Evolutionary conservation across 2,888 invertebrate genomes (phyloP).

Genomic region (Nephrotoma appendiculata): DNA sequence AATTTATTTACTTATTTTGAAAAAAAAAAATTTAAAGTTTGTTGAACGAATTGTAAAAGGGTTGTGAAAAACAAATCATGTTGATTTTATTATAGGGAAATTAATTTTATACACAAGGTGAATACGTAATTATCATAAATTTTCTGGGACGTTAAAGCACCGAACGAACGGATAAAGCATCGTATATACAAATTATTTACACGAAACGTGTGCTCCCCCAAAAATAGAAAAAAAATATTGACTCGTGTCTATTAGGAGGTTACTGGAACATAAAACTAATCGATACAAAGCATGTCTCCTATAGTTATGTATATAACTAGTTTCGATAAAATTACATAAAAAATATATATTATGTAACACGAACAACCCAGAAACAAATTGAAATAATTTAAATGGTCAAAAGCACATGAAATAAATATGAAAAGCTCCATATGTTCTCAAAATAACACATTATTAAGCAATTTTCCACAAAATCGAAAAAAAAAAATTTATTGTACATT

Average conservation of each 20-base stretch:
- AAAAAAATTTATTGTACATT: too few species aligned
- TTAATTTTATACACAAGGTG: background rate
- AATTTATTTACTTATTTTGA: background rate
- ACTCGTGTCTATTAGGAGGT: background rate
- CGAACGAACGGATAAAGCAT: background rate
- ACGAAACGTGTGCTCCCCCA: background rate
- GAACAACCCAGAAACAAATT: background rate
- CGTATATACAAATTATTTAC: background rate
- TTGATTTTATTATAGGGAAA: background rate
- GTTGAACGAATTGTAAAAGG: background rate
- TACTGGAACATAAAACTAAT: background rate
- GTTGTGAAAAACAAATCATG: background rate
- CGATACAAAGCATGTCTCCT: background rate
- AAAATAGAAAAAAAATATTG: background rate
- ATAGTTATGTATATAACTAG: background rate
- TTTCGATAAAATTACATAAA: background rate
- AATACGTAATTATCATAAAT: background rate
- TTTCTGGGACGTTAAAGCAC: background rate
- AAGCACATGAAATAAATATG: background rate
- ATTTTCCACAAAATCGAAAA: background rate
- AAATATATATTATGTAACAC: background rate
- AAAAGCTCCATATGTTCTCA: background rate
- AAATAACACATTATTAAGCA: background rate
- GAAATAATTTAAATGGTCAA: background rate
- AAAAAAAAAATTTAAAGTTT: background rate